Percentiles rank a stretch among this genome's conserved stretches.
phyloP scores from a whole-genome alignment of 2,797 vertebrate genomes.

The Gallinago stenura region DNA sequence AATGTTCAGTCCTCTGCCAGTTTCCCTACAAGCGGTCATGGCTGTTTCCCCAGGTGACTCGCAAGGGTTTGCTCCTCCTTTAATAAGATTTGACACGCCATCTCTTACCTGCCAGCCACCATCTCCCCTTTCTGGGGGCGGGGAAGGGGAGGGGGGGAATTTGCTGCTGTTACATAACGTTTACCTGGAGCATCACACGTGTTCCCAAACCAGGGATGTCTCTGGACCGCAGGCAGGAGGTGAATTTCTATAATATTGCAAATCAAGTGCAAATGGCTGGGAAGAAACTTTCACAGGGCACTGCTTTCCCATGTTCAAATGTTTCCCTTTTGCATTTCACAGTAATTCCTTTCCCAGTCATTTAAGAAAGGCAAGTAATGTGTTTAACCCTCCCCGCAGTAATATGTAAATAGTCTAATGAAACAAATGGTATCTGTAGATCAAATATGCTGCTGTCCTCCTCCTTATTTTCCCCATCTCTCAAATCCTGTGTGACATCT shows the following conservation, averaged over 20 bases:
- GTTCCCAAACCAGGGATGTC: slow-evolving; percentile 58
- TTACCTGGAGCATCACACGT: slow-evolving; percentile 70
- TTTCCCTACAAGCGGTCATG: background rate
- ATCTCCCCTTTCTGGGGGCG: slow-evolving; percentile 9
- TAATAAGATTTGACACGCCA: slow-evolving; percentile 20
- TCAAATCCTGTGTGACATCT: background rate
- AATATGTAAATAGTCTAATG: background rate
- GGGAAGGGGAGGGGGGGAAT: background rate
- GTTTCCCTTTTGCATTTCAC: background rate
- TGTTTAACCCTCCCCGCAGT: background rate
- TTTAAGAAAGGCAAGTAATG: background rate
- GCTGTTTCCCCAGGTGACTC: slow-evolving; percentile 35
- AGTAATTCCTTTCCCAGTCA: background rate
- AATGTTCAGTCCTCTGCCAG: background rate
- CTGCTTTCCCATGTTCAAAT: background rate
- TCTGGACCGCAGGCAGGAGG: background rate
- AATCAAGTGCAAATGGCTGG: background rate
- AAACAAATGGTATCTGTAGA: background rate
- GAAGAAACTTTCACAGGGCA: slow-evolving; percentile 35
- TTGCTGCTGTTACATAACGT: slow-evolving; percentile 69
- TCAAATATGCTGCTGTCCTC: background rate
- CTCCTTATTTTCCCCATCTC: background rate
- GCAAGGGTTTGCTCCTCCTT: background rate
- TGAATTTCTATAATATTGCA: background rate
- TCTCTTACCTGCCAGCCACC: slow-evolving; percentile 56